A percentile compares a stretch with the other conserved stretches of the same genome.
Conservation (phyloP, 2,888 invertebrate species). For the Eristalis arbustorum region DNA sequence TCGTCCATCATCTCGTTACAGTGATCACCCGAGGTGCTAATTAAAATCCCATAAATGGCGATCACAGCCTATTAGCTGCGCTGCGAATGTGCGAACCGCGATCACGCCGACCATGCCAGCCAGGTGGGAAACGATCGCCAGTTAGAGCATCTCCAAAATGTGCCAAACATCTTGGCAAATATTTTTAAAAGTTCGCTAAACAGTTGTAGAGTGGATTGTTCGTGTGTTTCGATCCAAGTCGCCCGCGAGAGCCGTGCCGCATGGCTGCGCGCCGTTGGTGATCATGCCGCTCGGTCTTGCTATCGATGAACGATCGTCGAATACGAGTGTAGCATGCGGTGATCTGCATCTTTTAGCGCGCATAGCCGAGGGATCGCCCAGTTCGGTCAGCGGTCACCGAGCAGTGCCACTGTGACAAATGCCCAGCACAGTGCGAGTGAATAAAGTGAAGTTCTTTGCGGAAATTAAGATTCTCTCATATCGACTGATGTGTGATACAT, state of each 20-base stretch:
- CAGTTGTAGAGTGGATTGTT: conserved; percentile 33
- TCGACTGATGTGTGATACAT: conserved; percentile 12
- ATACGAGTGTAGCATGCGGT: neutral
- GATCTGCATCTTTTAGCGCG: neutral
- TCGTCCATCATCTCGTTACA: neutral
- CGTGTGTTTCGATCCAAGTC: neutral
- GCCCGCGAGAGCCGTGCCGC: neutral
- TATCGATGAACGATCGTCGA: neutral
- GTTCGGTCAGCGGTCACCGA: conserved; percentile 20
- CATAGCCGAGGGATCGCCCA: neutral
- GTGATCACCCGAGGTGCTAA: conserved; percentile 33
- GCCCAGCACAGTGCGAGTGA: conserved; percentile 74
- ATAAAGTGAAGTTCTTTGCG: conserved; percentile 77
- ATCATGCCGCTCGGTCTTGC: conserved; percentile 6
- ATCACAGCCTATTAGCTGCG: conserved; percentile 40
- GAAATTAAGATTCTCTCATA: conserved; percentile 75
- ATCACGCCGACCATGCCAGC: conserved; percentile 24
- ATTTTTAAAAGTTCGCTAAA: conserved; percentile 38
- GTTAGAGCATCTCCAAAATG: conserved; percentile 23
- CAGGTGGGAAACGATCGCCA: conserved; percentile 49
- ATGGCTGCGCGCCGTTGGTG: neutral
- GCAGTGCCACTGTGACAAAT: conserved; percentile 72
- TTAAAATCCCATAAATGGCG: conserved; percentile 48
- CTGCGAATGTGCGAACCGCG: conserved; percentile 19
- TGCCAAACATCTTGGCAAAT: conserved; percentile 46